phyloP scores from a whole-genome alignment of 1,140 invertebrate genomes.

The Holcopasites calliopsidis region DNA sequence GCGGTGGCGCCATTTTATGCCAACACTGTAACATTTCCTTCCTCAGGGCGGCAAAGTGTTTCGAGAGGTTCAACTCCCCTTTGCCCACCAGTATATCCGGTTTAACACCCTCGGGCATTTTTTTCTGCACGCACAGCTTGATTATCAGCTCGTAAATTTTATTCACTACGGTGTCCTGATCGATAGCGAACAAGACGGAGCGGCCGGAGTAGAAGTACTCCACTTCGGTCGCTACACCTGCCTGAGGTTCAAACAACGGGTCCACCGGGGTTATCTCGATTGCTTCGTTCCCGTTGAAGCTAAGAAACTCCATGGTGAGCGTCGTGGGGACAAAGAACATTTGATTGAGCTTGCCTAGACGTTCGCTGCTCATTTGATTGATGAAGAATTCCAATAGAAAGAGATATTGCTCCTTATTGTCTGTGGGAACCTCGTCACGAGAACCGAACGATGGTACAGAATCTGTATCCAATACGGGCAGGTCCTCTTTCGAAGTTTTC shows the following conservation, averaged over 20 bases:
- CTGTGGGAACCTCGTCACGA: not conserved
- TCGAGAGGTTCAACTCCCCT: conserved; percentile 67
- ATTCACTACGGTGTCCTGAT: conserved; percentile 35
- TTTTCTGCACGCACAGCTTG: conserved; percentile 64
- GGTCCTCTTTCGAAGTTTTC: not conserved
- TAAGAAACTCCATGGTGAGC: conserved; percentile 67
- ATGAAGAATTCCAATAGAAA: conserved; percentile 75
- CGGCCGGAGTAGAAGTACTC: conserved; percentile 70
- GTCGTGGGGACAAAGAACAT: conserved; percentile 74
- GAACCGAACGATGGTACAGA: not conserved
- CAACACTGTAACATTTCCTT: conserved; percentile 69
- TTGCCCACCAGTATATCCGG: conserved; percentile 66
- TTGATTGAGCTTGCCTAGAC: conserved; percentile 69
- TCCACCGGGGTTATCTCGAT: conserved; percentile 68
- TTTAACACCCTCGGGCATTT: conserved; percentile 61
- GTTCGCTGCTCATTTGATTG: conserved; percentile 63
- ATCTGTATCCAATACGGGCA: not conserved
- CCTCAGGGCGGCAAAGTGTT: conserved; percentile 68
- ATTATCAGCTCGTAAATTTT: conserved; percentile 62
- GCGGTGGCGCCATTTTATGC: conserved; percentile 45
- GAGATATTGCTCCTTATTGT: conserved; percentile 66
- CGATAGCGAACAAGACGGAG: conserved; percentile 72
- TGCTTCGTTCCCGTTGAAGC: conserved; percentile 60
- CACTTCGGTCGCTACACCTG: conserved; percentile 55
- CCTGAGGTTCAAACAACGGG: conserved; percentile 62